These are phyloP conservation scores for Xerus rutilus DNA, from an alignment of 2,797 vertebrate genomes.

Conservation along the genomic window DNA sequence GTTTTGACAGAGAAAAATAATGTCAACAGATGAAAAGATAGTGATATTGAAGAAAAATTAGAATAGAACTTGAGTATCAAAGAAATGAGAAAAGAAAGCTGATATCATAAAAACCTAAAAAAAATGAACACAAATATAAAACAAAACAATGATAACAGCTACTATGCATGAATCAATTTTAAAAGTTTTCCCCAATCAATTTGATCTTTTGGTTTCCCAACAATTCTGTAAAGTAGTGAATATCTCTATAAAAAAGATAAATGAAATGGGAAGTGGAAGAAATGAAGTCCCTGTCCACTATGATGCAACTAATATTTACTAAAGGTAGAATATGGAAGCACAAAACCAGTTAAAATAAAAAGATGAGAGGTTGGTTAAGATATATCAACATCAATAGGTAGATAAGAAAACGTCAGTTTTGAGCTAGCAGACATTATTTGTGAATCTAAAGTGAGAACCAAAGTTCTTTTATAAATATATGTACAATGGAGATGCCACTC, in stretches of 20 bases:
- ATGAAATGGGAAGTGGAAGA: background rate
- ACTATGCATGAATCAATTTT: background rate
- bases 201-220: background rate
- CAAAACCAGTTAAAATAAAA: conserved; percentile 40
- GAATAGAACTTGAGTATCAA: background rate
- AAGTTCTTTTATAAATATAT: background rate
- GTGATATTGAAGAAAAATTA: conserved; percentile 22
- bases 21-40: background rate
- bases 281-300: background rate
- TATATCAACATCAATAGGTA: background rate
- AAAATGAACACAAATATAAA: conserved; percentile 24
- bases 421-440: background rate
- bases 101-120: conserved; percentile 4
- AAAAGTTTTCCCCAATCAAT: background rate
- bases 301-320: background rate
- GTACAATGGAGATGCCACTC: background rate
- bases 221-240: background rate
- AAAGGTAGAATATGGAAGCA: conserved; percentile 33
- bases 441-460: background rate
- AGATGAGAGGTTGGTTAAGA: background rate
- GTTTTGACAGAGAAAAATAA: conserved; percentile 9
- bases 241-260: background rate
- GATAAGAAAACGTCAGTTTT: background rate
- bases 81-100: conserved; percentile 39
- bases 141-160: background rate